Percentiles rank a stretch among this genome's conserved stretches.
These are phyloP conservation scores for Brotula barbata DNA, from an alignment of 2,797 vertebrate genomes.

Conservation along the genomic window DNA sequence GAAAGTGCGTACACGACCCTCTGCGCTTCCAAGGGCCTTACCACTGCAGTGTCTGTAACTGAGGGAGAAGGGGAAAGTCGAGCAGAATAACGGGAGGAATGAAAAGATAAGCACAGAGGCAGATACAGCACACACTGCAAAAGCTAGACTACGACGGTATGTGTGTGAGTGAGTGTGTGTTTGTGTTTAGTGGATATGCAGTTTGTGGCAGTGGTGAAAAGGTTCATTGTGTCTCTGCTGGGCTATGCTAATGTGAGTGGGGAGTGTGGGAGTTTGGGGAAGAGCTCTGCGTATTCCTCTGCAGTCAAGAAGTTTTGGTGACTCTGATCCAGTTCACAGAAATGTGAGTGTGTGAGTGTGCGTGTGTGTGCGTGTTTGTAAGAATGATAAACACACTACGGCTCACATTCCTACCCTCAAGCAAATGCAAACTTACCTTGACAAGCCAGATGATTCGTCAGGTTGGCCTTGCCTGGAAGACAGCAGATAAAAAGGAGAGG, in stretches of 20 bases:
- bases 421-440: conserved; percentile 56
- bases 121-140: no score
- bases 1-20: background rate
- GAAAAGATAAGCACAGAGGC: conserved; percentile 27
- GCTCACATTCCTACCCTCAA: conserved; percentile 34
- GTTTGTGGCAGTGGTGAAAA: conserved; percentile 31
- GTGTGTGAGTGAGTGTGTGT: conserved; percentile 10
- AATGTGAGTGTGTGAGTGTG: no score
- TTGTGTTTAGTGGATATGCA: conserved; percentile 3
- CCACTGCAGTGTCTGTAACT: conserved; percentile 11
- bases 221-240: conserved; percentile 41
- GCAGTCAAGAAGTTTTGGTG: conserved; percentile 14
- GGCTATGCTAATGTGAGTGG: conserved; percentile 51
- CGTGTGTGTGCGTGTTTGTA: no score
- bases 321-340: conserved; percentile 34
- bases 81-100: background rate
- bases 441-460: conserved; percentile 65
- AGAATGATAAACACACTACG: conserved; percentile 23
- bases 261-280: conserved; percentile 42
- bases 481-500: conserved; percentile 58
- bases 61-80: conserved; percentile 9
- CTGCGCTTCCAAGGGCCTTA: conserved; percentile 12
- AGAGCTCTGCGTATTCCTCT: conserved; percentile 9
- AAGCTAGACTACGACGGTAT: conserved; percentile 23
- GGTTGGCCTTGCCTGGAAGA: conserved; percentile 63